These are phyloP conservation scores for Lampris megalopsis DNA, from an alignment of 2,113 vertebrate species.

Conservation along the genomic window DNA sequence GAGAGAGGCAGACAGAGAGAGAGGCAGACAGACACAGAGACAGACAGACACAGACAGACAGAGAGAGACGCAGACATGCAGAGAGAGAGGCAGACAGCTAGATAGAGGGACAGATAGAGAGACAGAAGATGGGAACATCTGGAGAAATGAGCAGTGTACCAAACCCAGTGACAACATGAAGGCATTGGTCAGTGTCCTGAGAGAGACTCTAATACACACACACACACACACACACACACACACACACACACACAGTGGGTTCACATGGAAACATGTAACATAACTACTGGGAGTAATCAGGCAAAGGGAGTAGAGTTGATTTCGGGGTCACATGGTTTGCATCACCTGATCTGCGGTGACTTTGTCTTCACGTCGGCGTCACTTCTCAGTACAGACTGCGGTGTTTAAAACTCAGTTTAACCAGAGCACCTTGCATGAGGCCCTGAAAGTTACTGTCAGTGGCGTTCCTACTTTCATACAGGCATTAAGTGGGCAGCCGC, in stretches of 20 bases:
- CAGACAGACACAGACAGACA: conserved; percentile 32
- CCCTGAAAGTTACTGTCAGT: too few relatives aligned
- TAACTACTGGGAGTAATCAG: background rate
- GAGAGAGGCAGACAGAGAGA: too few relatives aligned
- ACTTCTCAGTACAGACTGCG: too few relatives aligned
- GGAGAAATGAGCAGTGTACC: conserved; percentile 57
- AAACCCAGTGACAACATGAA: conserved; percentile 63
- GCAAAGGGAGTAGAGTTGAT: too few relatives aligned
- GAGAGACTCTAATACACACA: conserved; percentile 44
- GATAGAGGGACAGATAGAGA: conserved; percentile 27
- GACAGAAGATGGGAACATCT: conserved; percentile 71
- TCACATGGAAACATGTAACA: background rate
- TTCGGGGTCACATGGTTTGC: too few relatives aligned
- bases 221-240: conserved; percentile 15
- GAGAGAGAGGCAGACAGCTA: conserved; percentile 40
- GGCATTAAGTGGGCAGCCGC: too few relatives aligned
- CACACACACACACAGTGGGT: conserved; percentile 10
- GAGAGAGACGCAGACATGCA: conserved; percentile 69
- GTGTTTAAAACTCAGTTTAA: too few relatives aligned
- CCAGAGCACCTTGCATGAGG: too few relatives aligned
- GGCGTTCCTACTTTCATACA: too few relatives aligned
- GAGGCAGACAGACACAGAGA: too few relatives aligned
- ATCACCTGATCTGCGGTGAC: too few relatives aligned
- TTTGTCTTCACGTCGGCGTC: too few relatives aligned
- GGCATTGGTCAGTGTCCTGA: conserved; percentile 58